Conservation (phyloP, 1,140 invertebrate species). For the Parasteatoda tepidariorum region DNA sequence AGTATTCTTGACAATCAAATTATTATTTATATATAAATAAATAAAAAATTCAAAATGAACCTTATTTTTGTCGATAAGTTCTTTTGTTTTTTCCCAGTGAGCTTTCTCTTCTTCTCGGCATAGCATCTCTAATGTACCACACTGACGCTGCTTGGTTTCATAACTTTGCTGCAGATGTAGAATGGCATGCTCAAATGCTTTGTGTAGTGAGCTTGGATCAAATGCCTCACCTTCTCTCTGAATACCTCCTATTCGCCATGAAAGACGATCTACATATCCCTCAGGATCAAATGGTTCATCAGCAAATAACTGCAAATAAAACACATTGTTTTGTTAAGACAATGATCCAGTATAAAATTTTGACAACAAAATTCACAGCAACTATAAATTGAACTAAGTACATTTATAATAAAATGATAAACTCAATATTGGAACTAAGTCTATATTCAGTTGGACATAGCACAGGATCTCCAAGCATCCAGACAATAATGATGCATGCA, state of each 20-base stretch:
- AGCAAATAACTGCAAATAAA: slow-evolving; percentile 24
- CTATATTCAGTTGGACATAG: background rate
- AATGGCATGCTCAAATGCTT: slow-evolving; percentile 92
- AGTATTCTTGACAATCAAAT: no score
- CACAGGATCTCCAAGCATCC: no score
- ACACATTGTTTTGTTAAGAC: background rate
- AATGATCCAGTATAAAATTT: background rate
- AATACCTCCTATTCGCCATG: slow-evolving; percentile 90
- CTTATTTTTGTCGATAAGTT: slow-evolving; percentile 89
- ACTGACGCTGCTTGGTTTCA: slow-evolving; percentile 77
- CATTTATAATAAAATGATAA: background rate
- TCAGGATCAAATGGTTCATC: slow-evolving; percentile 95
- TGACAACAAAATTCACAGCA: background rate
- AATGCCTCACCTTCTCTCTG: slow-evolving; percentile 76
- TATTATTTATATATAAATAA: no score
- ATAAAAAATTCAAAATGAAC: slow-evolving; percentile 71
- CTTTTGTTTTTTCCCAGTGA: slow-evolving; percentile 83
- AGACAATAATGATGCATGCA: no score
- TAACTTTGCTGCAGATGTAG: slow-evolving; percentile 68
- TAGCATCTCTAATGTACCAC: slow-evolving; percentile 83
- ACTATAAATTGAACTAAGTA: background rate
- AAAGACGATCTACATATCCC: slow-evolving; percentile 96
- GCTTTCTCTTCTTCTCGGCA: slow-evolving; percentile 88
- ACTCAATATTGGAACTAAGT: background rate
- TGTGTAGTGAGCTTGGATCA: slow-evolving; percentile 76